These are phyloP conservation scores for Nomada hirtipes DNA, from an alignment of 2,888 invertebrate genomes.

Conservation along the genomic window DNA sequence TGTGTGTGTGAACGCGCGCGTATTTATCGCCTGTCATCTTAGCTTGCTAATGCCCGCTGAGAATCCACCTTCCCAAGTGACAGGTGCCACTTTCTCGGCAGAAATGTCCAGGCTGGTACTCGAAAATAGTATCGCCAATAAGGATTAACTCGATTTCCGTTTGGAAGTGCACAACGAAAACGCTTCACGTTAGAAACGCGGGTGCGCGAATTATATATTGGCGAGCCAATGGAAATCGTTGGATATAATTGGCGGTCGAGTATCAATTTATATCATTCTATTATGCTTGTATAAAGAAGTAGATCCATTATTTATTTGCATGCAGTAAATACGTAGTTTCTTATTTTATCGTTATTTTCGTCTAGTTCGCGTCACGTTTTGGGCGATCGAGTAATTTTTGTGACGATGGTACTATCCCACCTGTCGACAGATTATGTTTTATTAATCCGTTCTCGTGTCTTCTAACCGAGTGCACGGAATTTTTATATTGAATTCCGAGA, in stretches of 20 bases:
- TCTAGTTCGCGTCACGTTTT: no score
- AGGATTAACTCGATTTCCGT: constrained; percentile 61
- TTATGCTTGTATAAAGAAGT: no score
- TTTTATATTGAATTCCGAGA: no score
- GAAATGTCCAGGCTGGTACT: constrained; percentile 42
- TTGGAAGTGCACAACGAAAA: constrained; percentile 26
- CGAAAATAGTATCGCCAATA: constrained; percentile 39
- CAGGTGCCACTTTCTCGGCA: constrained; percentile 68
- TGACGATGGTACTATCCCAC: no score
- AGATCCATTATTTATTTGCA: no score
- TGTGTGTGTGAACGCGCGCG: constrained; percentile 25
- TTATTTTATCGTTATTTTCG: no score
- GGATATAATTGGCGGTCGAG: background rate
- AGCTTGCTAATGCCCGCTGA: constrained; percentile 59
- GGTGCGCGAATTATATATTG: background rate
- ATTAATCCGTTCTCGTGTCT: no score
- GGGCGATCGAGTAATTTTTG: no score
- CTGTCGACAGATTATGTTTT: no score
- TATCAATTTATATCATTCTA: background rate
- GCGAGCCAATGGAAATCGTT: background rate
- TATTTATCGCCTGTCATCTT: constrained; percentile 70
- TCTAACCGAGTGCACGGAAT: no score
- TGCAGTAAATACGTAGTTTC: no score
- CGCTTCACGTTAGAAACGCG: background rate
- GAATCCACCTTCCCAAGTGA: constrained; percentile 63